A percentile compares a stretch with the other conserved stretches of the same genome.
Evolutionary conservation across 2,113 vertebrate genomes (phyloP).

Genomic region (Lepus timidus): DNA sequence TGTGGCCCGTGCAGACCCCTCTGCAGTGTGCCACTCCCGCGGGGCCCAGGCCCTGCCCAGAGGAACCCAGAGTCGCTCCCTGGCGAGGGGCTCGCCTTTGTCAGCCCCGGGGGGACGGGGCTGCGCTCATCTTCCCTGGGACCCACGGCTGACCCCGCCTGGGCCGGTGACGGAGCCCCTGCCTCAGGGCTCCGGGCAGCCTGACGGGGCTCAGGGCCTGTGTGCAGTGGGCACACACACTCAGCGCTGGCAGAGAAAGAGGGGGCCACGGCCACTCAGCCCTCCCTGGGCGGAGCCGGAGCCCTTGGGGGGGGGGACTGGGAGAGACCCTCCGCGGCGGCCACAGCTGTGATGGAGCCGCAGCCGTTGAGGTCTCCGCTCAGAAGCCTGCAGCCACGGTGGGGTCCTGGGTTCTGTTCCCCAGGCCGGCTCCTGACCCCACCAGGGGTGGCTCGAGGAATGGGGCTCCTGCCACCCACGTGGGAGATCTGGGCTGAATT

Average conservation of each 20-base stretch:
- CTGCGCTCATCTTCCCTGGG: background rate
- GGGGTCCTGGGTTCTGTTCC: too few relatives aligned
- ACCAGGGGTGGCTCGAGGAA: too few relatives aligned
- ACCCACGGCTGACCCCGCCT: background rate
- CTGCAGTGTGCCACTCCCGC: rapidly evolving
- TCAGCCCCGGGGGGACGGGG: too few relatives aligned
- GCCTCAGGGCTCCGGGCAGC: too few relatives aligned
- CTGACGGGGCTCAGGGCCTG: background rate
- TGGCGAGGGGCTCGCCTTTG: background rate
- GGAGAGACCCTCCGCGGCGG: too few relatives aligned
- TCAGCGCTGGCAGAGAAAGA: background rate
- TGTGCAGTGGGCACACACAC: rapidly evolving
- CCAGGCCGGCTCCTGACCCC: too few relatives aligned
- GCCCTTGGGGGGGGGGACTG: background rate
- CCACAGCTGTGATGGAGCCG: too few relatives aligned
- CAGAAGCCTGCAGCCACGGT: too few relatives aligned
- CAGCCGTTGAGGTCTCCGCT: too few relatives aligned
- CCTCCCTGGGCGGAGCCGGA: rapidly evolving
- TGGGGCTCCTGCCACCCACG: too few relatives aligned
- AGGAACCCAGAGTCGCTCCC: background rate
- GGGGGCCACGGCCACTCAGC: rapidly evolving
- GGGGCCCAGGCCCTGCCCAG: background rate
- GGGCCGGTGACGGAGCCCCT: background rate
- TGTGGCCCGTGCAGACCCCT: background rate
- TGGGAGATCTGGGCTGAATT: too few relatives aligned